A percentile compares a stretch with the other conserved stretches of the same genome.
These are phyloP conservation scores for Halcyon badia DNA, from an alignment of 2,797 vertebrate genomes.

Conservation along the genomic window DNA sequence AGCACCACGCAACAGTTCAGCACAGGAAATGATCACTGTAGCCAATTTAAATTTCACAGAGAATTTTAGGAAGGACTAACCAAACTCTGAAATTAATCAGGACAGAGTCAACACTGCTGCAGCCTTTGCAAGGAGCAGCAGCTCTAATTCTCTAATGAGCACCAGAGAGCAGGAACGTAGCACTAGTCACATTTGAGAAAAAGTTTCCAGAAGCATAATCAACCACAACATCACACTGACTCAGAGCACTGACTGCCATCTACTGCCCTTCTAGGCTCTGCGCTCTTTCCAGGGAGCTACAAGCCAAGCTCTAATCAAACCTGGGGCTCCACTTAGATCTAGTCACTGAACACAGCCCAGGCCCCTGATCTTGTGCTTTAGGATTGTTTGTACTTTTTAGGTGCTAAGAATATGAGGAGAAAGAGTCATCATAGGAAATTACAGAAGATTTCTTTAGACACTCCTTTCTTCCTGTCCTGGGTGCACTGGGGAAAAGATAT, in stretches of 20 bases:
- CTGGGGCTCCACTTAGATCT: neutral
- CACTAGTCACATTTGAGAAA: neutral
- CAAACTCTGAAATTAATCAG: neutral
- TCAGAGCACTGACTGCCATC: neutral
- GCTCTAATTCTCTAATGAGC: neutral
- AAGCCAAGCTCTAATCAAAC: neutral
- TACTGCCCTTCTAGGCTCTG: neutral
- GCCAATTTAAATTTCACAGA: neutral
- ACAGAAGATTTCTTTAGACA: neutral
- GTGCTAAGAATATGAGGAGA: neutral
- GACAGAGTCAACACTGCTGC: neutral
- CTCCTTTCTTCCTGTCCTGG: neutral
- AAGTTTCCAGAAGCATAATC: neutral
- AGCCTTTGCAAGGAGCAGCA: neutral
- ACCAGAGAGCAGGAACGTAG: neutral
- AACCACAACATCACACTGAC: neutral
- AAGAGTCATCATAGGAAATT: neutral
- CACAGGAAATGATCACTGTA: neutral
- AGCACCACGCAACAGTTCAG: neutral
- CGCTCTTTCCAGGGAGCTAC: neutral
- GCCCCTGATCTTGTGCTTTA: neutral
- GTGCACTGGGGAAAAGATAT: neutral
- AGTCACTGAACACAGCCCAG: neutral
- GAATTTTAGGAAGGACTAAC: neutral
- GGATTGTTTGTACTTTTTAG: neutral